A percentile compares a stretch with the other conserved stretches of the same genome.
Evolutionary conservation across 2,113 vertebrate genomes (phyloP).

Genomic region (Campylomormyrus numenius): DNA sequence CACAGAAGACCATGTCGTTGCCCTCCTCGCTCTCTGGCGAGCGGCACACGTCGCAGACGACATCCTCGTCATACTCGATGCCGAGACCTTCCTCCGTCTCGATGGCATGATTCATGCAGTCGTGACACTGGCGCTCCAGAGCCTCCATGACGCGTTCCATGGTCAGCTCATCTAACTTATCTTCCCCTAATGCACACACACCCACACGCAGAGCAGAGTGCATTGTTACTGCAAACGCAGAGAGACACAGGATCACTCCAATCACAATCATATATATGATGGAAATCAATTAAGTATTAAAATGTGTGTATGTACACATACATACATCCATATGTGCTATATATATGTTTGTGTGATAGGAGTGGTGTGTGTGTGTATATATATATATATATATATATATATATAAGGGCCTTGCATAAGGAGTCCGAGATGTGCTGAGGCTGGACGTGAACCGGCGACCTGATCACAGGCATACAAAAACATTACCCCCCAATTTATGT

Average conservation of each 20-base stretch:
- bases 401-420: too few species aligned
- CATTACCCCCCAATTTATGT: background rate
- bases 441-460: too few species aligned
- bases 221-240: background rate
- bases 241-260: background rate
- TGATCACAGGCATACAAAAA: background rate
- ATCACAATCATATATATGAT: background rate
- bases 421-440: too few species aligned
- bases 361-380: too few species aligned
- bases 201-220: background rate
- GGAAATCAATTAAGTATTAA: too few species aligned
- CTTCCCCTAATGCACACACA: conserved; percentile 62
- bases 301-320: too few species aligned
- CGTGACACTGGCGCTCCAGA: conserved; percentile 86
- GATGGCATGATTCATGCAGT: conserved; percentile 95
- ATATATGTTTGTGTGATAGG: too few species aligned
- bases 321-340: too few species aligned
- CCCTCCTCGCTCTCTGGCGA: conserved; percentile 96
- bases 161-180: conserved; percentile 76
- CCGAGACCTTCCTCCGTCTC: conserved; percentile 93
- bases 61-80: conserved; percentile 96
- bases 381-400: too few species aligned
- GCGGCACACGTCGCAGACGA: conserved; percentile 93
- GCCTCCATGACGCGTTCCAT: conserved; percentile 91
- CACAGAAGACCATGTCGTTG: conserved; percentile 99